Conservation (phyloP, 30 jellyfish, hydroid and myxozoan genomes). For the Morbakka virulenta region DNA sequence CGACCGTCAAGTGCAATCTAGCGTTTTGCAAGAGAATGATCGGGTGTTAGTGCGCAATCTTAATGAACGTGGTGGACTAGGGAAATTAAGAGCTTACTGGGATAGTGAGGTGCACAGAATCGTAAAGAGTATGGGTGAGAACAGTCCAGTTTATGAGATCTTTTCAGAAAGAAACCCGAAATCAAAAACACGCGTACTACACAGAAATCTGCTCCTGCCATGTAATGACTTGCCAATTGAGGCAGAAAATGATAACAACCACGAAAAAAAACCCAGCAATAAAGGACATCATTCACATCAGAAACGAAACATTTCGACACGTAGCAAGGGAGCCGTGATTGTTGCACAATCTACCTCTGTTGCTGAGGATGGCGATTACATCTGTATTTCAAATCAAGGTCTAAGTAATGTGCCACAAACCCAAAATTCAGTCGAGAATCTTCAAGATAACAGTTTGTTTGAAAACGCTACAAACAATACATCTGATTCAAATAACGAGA, state of each 20-base stretch:
- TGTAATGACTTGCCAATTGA: too few species aligned
- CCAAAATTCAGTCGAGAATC: too few species aligned
- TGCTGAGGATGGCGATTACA: neutral
- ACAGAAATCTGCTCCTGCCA: too few species aligned
- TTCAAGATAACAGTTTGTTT: too few species aligned
- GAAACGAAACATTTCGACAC: neutral
- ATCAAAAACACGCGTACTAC: constrained; percentile 13
- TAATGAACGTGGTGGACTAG: constrained; percentile 29
- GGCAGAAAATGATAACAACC: neutral
- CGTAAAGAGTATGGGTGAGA: constrained; percentile 2
- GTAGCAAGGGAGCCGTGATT: neutral
- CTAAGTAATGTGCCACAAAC: neutral
- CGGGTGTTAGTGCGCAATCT: constrained; percentile 4
- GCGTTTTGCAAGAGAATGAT: neutral
- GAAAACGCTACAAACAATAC: too few species aligned
- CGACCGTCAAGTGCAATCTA: too few species aligned
- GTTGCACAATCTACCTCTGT: constrained; percentile 12
- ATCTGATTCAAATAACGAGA: neutral
- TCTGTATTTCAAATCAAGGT: constrained; percentile 3
- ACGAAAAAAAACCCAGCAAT: too few species aligned
- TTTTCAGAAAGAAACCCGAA: constrained; percentile 11
- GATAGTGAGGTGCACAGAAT: neutral
- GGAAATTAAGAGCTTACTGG: constrained; percentile 20
- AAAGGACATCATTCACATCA: too few species aligned
- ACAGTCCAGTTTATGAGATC: constrained; percentile 24